Conservation (phyloP, 2,113 vertebrate species). For the Tyto alba region DNA sequence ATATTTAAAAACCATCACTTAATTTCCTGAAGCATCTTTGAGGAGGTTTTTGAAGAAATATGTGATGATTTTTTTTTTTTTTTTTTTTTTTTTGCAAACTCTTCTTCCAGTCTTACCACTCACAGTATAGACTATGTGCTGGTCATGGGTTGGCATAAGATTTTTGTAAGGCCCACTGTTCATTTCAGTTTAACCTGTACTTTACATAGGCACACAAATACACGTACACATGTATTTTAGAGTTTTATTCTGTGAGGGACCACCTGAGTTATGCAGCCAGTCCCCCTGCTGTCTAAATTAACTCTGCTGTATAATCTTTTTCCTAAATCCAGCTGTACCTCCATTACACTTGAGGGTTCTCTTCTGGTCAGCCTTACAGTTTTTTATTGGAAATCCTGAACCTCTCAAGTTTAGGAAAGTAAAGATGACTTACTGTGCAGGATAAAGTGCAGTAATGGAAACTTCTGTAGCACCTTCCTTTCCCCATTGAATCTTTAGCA, state of each 20-base stretch:
- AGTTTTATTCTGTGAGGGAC: background rate
- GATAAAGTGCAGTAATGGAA: background rate
- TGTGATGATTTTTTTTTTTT: rapidly evolving
- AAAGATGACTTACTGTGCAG: background rate
- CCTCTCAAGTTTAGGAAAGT: background rate
- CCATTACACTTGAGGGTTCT: background rate
- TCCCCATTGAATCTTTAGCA: background rate
- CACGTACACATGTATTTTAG: background rate
- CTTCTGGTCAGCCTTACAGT: background rate
- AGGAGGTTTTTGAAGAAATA: background rate
- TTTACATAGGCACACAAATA: background rate
- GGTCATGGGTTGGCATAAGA: background rate
- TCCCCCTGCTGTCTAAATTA: background rate
- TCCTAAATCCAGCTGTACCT: background rate
- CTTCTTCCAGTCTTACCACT: background rate
- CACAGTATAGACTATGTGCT: background rate
- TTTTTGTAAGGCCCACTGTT: background rate
- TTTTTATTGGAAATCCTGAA: background rate
- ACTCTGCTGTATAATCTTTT: background rate
- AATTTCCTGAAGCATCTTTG: background rate
- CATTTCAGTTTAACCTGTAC: background rate
- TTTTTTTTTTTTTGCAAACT: background rate
- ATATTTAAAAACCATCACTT: background rate
- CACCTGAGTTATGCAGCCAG: background rate
- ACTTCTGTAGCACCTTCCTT: background rate